Base-by-base conservation (phyloP, 1,140 invertebrate species). In the Phymorhynchus buccinoides region DNA sequence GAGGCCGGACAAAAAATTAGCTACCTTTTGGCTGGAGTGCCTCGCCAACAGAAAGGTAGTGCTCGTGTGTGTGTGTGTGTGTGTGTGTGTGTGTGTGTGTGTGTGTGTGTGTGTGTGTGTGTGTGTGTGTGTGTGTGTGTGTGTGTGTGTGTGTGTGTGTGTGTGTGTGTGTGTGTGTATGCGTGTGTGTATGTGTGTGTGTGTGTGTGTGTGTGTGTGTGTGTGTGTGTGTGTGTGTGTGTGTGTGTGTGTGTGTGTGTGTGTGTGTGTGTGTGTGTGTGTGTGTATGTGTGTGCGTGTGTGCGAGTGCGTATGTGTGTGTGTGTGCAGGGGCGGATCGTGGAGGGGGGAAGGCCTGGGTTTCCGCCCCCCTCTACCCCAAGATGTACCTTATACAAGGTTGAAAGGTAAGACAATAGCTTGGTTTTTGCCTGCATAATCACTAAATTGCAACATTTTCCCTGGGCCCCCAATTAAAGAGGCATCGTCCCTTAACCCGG, bases 151-250 rank as follows among this genome's bases (percentile, higher is more conserved):
- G 37, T 35, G 71, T 73, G 37, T 73, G 71, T 35, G 37, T 73
- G 71, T 73, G 37, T 73, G 71, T 73, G 37, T 73, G 71, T 73
- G 37, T 73, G 71, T 73, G 2, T 73, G 71, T 73, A 27, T 73
- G 71, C 30, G 27, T 80, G 78, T 80, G 44, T 80, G 78, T 48
- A 12, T 30, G 41, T 56, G 27, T 52, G 78, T 80, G 30, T 80
- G 44, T 16, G 44, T 56, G 44, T 56, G 44, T 80, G 78, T 30
- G 44, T 80, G 78, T 52, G 27, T 48, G 1, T 32, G 16, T 80
- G n/a, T 32, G 32, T 56, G n/a, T 35, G 30, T 30, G 42, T 30
- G 42, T 18, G 42, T 0, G n/a, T 0, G 30, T 7, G n/a, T 18
- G 42, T 56, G 35, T 80, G 30, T 52, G 48, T 48, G 30, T 52